phyloP scores from a whole-genome alignment of 2,888 invertebrate species.

The Netelia virgata region DNA sequence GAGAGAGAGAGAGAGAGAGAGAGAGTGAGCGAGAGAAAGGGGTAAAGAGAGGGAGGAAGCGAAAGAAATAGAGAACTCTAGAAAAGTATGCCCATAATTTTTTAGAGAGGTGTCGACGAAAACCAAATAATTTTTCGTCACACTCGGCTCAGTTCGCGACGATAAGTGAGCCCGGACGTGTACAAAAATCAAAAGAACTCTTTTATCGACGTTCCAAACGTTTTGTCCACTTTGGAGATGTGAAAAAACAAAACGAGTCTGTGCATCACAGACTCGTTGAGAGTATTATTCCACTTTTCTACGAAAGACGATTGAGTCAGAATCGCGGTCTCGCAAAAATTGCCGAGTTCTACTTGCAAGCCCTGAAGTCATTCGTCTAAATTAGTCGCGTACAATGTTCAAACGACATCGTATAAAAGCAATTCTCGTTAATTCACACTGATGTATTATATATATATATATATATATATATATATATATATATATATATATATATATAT shows the following conservation, averaged over 20 bases:
- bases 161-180: no score
- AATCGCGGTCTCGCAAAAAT: no score
- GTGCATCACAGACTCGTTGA: not conserved
- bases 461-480: conserved; percentile 44
- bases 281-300: not conserved
- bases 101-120: not conserved
- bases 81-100: not conserved
- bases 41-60: no score
- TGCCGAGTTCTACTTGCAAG: no score
- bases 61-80: not conserved
- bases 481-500: conserved; percentile 49
- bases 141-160: no score
- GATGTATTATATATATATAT: conserved; percentile 52
- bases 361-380: not conserved
- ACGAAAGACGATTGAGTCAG: not conserved
- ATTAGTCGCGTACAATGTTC: not conserved
- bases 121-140: not conserved
- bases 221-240: not conserved
- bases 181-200: not conserved
- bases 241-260: not conserved
- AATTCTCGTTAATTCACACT: conserved; percentile 36
- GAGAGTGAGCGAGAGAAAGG: no score
- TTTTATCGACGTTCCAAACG: not conserved
- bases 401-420: conserved; percentile 1
- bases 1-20: not conserved